Percentiles rank a stretch among this genome's conserved stretches.
phyloP scores from a whole-genome alignment of 2,888 invertebrate genomes.

The Conops quadrifasciatus region DNA sequence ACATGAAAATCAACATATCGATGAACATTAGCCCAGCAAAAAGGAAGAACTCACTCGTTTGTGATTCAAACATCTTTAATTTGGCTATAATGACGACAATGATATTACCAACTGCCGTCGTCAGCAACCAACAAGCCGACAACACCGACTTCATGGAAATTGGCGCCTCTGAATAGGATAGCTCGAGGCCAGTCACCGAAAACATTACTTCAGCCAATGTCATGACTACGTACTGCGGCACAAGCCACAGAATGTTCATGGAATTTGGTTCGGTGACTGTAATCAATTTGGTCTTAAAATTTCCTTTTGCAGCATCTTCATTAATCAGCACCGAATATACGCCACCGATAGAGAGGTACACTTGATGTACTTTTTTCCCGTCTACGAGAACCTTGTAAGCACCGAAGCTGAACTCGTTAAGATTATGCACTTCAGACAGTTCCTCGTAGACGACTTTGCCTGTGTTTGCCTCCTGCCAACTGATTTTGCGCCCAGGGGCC shows the following conservation, averaged over 20 bases:
- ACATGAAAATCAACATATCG: conserved; percentile 82
- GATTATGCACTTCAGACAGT: conserved; percentile 42
- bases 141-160: conserved; percentile 91
- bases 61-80: conserved; percentile 75
- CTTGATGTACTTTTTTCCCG: conserved; percentile 20
- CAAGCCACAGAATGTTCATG: conserved; percentile 70
- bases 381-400: conserved; percentile 50
- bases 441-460: conserved; percentile 44
- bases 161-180: conserved; percentile 76
- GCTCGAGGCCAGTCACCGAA: conserved; percentile 77
- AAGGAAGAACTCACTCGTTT: conserved; percentile 88
- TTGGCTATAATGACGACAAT: conserved; percentile 93
- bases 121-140: conserved; percentile 92
- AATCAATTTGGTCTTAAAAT: conserved; percentile 37
- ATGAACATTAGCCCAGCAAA: conserved; percentile 87
- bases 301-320: conserved; percentile 24
- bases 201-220: conserved; percentile 73
- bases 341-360: conserved; percentile 58
- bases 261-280: conserved; percentile 65
- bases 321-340: conserved; percentile 59
- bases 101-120: conserved; percentile 92
- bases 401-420: conserved; percentile 47
- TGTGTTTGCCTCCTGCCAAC: conserved; percentile 48
- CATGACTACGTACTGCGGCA: conserved; percentile 76
- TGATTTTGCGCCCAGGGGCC: conserved; percentile 42